Percentiles rank a stretch among this genome's conserved stretches.
phyloP scores from a whole-genome alignment of 2,113 vertebrate genomes.

The Lichenostomus cassidix region DNA sequence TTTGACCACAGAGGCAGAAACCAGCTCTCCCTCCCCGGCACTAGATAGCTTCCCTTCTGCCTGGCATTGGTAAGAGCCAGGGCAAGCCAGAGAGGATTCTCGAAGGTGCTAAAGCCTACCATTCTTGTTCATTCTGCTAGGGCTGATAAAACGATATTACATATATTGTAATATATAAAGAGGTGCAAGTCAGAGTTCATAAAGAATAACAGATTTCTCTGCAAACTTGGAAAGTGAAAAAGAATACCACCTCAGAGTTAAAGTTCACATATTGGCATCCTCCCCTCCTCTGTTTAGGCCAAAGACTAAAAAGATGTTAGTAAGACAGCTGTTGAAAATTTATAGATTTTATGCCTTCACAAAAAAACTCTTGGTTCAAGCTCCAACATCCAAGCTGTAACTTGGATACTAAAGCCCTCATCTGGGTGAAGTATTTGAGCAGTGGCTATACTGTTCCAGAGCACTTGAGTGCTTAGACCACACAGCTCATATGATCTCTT shows the following conservation, averaged over 20 bases:
- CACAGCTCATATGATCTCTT: rapidly evolving
- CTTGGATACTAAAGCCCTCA: not conserved
- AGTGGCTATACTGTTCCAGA: not conserved
- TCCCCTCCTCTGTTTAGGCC: not conserved
- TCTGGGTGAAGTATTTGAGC: not conserved
- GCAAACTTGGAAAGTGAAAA: not conserved
- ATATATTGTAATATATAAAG: not conserved
- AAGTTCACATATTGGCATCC: not conserved
- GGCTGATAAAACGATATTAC: not conserved
- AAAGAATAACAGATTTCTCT: not conserved
- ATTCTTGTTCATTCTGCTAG: not conserved
- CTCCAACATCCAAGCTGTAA: not conserved
- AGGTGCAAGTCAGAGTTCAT: not conserved
- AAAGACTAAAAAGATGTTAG: not conserved
- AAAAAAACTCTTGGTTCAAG: not conserved
- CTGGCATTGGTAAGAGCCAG: not conserved
- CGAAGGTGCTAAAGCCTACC: not conserved
- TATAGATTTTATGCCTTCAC: not conserved
- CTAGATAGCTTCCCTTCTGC: not conserved
- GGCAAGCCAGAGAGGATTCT: not conserved
- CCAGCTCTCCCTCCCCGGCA: not conserved
- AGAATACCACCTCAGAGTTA: not conserved
- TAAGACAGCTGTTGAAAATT: not conserved
- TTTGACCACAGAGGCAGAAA: not conserved
- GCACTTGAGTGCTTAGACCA: not conserved